phyloP scores from a whole-genome alignment of 2,888 invertebrate genomes.

The Drosophila limbata region DNA sequence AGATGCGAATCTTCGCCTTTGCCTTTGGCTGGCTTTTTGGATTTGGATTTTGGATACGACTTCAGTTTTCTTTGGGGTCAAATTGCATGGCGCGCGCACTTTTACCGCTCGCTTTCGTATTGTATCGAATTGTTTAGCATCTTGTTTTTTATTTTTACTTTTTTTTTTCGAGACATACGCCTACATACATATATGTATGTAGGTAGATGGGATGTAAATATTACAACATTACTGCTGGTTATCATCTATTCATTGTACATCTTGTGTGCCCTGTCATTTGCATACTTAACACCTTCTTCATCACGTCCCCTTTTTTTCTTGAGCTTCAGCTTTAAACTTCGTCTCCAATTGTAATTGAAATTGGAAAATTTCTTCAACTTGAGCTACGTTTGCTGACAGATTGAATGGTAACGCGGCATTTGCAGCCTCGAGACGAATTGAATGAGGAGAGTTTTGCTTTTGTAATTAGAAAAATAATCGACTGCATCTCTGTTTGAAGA shows the following conservation, averaged over 20 bases:
- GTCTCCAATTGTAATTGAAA: slow-evolving; percentile 32
- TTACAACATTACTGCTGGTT: slow-evolving; percentile 71
- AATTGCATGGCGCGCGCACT: slow-evolving; percentile 66
- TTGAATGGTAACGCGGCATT: slow-evolving; percentile 26
- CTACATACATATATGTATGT: slow-evolving; percentile 54
- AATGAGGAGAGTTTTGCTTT: slow-evolving; percentile 59
- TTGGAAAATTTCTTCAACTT: slow-evolving; percentile 67
- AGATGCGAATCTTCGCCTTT: slow-evolving; percentile 77
- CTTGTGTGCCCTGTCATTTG: slow-evolving; percentile 73
- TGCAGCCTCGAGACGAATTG: slow-evolving; percentile 13
- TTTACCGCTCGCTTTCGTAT: slow-evolving; percentile 73
- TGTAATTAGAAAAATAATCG: slow-evolving; percentile 78
- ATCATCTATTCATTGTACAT: slow-evolving; percentile 22
- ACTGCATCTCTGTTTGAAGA: slow-evolving; percentile 61
- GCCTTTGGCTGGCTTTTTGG: slow-evolving; percentile 48
- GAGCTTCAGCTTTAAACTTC: slow-evolving; percentile 14
- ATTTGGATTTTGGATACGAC: slow-evolving; percentile 67
- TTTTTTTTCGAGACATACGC: slow-evolving; percentile 25
- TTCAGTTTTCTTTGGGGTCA: slow-evolving; percentile 72
- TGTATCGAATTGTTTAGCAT: slow-evolving; percentile 24
- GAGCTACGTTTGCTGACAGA: slow-evolving; percentile 51
- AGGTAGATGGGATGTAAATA: slow-evolving; percentile 61
- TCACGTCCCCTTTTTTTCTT: slow-evolving; percentile 12
- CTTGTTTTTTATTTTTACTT: too few relatives aligned
- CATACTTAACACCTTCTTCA: slow-evolving; percentile 76